Conservation (phyloP, 2,888 invertebrate species). For the Podabrus alpinus region DNA sequence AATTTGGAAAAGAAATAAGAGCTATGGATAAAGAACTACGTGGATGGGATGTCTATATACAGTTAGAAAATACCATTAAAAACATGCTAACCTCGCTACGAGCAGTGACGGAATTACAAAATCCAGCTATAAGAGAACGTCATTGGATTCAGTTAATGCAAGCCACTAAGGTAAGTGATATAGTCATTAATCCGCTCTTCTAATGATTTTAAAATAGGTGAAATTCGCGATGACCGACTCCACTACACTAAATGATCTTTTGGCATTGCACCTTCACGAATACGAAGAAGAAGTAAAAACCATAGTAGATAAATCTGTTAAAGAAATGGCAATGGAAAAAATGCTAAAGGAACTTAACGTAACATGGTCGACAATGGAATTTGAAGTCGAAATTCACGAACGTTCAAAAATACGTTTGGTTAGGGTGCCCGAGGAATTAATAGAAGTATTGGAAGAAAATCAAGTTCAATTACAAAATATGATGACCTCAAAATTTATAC, state of each 20-base stretch:
- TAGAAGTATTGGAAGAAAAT: slow-evolving; percentile 93
- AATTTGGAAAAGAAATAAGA: slow-evolving; percentile 83
- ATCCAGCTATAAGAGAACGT: slow-evolving; percentile 89
- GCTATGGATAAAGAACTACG: slow-evolving; percentile 81
- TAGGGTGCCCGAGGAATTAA: slow-evolving; percentile 82
- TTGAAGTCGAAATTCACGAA: slow-evolving; percentile 78
- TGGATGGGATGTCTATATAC: slow-evolving; percentile 75
- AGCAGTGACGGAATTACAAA: slow-evolving; percentile 92
- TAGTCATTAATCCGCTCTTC: no score
- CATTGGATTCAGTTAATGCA: slow-evolving; percentile 95
- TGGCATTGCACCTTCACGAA: slow-evolving; percentile 86
- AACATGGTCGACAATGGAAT: slow-evolving; percentile 84
- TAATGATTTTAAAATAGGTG: slow-evolving; percentile 63
- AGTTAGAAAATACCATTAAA: slow-evolving; percentile 80
- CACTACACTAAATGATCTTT: slow-evolving; percentile 85
- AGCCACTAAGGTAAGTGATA: slow-evolving; percentile 81
- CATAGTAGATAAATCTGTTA: slow-evolving; percentile 94
- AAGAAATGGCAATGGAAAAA: slow-evolving; percentile 97
- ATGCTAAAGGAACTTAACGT: slow-evolving; percentile 80
- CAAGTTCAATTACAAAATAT: slow-evolving; percentile 94
- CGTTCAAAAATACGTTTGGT: slow-evolving; percentile 78
- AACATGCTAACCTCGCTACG: slow-evolving; percentile 92
- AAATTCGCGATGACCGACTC: slow-evolving; percentile 80
- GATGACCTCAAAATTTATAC: slow-evolving; percentile 91
- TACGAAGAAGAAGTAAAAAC: slow-evolving; percentile 94